Percentiles rank a stretch among this genome's conserved stretches.
Conservation (phyloP, 2,888 invertebrate species). For the Drosophila pseudotalamancana region DNA sequence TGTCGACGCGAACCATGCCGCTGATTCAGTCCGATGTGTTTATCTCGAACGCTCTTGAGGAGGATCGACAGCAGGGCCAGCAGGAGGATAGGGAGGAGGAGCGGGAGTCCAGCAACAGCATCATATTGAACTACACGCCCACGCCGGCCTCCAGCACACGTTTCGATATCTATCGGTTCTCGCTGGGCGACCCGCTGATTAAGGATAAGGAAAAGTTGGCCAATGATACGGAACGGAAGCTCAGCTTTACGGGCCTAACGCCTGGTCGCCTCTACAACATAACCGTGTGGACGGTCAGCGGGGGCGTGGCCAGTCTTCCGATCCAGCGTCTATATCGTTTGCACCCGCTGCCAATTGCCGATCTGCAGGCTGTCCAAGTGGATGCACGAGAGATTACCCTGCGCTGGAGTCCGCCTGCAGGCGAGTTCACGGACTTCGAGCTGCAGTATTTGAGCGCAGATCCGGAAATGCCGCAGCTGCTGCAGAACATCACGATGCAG, state of each 20-base stretch:
- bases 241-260: constrained; percentile 88
- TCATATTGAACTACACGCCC: constrained; percentile 90
- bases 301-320: constrained; percentile 93
- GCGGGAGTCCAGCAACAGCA: constrained; percentile 88
- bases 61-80: constrained; percentile 84
- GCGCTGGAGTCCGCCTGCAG: constrained; percentile 92
- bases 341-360: constrained; percentile 92
- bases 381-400: constrained; percentile 91
- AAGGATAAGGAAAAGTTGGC: constrained; percentile 90
- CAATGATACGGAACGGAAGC: constrained; percentile 89
- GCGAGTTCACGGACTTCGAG: constrained; percentile 94
- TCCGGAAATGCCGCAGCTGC: constrained; percentile 87
- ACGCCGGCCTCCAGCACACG: constrained; percentile 91
- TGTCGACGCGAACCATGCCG: constrained; percentile 92
- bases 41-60: constrained; percentile 89
- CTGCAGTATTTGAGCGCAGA: constrained; percentile 92
- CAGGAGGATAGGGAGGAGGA: constrained; percentile 84
- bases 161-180: constrained; percentile 94
- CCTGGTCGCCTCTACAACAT: constrained; percentile 96
- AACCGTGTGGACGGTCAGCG: constrained; percentile 96
- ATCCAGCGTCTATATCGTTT: constrained; percentile 93
- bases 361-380: constrained; percentile 90
- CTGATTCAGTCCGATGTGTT: constrained; percentile 96
- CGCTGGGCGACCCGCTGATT: constrained; percentile 89
- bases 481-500: constrained; percentile 89